Evolutionary conservation across 30 jellyfish, hydroid and myxozoan species (phyloP).

Genomic region (Aurelia sp.): DNA sequence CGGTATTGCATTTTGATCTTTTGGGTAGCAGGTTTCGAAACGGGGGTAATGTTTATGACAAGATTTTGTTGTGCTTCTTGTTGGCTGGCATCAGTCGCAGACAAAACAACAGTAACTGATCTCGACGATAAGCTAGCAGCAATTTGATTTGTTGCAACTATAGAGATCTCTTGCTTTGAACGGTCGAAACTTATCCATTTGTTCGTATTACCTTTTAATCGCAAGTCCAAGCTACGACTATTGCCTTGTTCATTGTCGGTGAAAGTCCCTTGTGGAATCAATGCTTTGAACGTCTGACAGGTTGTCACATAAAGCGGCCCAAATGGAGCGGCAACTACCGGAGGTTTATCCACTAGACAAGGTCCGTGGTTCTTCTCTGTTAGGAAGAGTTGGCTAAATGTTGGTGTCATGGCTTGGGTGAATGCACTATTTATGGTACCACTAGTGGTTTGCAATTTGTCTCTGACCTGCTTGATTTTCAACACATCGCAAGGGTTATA

Average conservation of each 20-base stretch:
- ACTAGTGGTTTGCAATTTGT: slow-evolving; percentile 28
- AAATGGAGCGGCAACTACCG: slow-evolving; percentile 53
- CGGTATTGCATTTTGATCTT: slow-evolving; percentile 65
- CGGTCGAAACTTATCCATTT: slow-evolving; percentile 78
- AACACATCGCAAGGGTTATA: slow-evolving; percentile 82
- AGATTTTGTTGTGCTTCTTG: slow-evolving; percentile 49
- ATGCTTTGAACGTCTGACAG: slow-evolving; percentile 46
- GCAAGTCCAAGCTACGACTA: slow-evolving; percentile 66
- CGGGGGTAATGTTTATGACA: slow-evolving; percentile 14
- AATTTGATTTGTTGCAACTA: slow-evolving; percentile 52
- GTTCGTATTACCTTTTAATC: slow-evolving; percentile 12
- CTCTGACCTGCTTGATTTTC: slow-evolving; percentile 32
- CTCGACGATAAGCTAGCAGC: slow-evolving; percentile 38
- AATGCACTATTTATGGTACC: slow-evolving; percentile 42
- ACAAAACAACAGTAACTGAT: slow-evolving; percentile 34
- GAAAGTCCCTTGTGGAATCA: slow-evolving; percentile 80
- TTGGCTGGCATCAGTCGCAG: slow-evolving; percentile 71
- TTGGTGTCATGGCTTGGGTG: slow-evolving; percentile 53
- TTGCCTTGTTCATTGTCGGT: slow-evolving; percentile 86
- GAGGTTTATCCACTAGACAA: slow-evolving; percentile 74
- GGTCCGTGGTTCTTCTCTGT: slow-evolving; percentile 70
- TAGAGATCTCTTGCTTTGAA: slow-evolving; percentile 59
- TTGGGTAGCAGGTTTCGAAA: slow-evolving; percentile 38
- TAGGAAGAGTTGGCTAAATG: slow-evolving; percentile 53
- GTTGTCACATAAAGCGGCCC: slow-evolving; percentile 75